A percentile compares a stretch with the other conserved stretches of the same genome.
phyloP scores from a whole-genome alignment of 2,888 invertebrate species.

The Drosophila antonietae region DNA sequence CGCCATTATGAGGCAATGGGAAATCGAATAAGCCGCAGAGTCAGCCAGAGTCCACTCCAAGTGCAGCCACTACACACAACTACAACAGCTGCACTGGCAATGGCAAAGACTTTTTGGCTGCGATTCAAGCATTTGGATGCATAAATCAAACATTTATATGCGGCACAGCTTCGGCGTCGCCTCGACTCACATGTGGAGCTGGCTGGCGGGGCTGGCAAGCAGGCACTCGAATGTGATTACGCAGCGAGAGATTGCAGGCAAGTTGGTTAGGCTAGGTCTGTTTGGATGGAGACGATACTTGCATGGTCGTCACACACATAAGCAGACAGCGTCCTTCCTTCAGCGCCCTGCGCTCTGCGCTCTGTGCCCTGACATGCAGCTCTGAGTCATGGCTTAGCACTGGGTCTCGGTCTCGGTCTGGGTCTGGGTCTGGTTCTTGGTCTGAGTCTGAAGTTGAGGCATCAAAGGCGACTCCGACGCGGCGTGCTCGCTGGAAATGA shows the following conservation, averaged over 20 bases:
- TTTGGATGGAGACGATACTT: constrained; percentile 51
- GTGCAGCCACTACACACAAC: constrained; percentile 38
- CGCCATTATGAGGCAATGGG: constrained; percentile 66
- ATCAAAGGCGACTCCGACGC: constrained; percentile 81
- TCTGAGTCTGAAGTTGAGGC: constrained; percentile 30
- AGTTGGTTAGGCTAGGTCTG: constrained; percentile 50
- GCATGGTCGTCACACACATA: constrained; percentile 53
- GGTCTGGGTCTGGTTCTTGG: constrained; percentile 2
- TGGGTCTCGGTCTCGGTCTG: neutral
- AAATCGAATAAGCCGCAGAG: constrained; percentile 23
- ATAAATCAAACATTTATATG: constrained; percentile 82
- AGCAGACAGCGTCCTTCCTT: constrained; percentile 35
- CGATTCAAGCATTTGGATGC: constrained; percentile 81
- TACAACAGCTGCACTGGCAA: constrained; percentile 61
- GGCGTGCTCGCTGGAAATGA: constrained; percentile 72
- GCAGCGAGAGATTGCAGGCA: constrained; percentile 78
- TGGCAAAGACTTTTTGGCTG: constrained; percentile 81
- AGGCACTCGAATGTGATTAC: constrained; percentile 78
- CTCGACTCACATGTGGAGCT: constrained; percentile 68
- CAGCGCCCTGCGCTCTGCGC: neutral
- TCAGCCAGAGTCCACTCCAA: constrained; percentile 39
- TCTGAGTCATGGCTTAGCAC: constrained; percentile 69
- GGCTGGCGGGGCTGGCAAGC: constrained; percentile 21
- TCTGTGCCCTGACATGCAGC: constrained; percentile 35
- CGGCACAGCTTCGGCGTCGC: constrained; percentile 77